Base-by-base conservation (phyloP, 2,888 invertebrate genomes). In the Silvanus unidentatus region DNA sequence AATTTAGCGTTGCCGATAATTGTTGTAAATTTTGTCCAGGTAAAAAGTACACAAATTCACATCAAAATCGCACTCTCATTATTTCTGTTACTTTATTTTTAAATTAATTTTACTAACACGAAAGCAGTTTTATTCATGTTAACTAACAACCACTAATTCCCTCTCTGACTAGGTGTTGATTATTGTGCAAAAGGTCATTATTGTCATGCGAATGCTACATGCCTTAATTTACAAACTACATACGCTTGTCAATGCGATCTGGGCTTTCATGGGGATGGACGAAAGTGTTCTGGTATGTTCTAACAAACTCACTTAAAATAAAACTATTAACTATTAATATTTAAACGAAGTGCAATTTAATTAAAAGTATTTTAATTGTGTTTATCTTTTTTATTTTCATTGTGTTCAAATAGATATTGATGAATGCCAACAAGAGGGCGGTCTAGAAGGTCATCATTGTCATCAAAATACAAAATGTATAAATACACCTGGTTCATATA, bases 1-100 rank as follows among this genome's bases (percentile, higher is more conserved):
- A 88, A 73, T 84, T 91, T 70, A 82, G 82, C 59, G 86, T 88
- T 49, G 84, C 86, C 40, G 90, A 86, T 47, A 86, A 89, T 71
- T 93, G 92, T 75, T 93, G 93, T 77, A 88, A 88, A 70, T 87
- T 88, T 68, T 93, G 93, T 72, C 86, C 86, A 75, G 91, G 91
- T 88, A 72, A 54, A 22, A 22, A n/a, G n/a, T n/a, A n/a, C n/a
- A n/a, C n/a, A n/a, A n/a, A n/a, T n/a, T n/a, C n/a, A n/a, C n/a
- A n/a, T n/a, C n/a, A n/a, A n/a, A n/a, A n/a, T n/a, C n/a, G n/a
- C n/a, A n/a, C n/a, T n/a, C 42, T 27, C 1, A 12, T 34, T 2
- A 12, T 12, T n/a, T n/a, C n/a, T n/a, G n/a, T n/a, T n/a, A n/a
- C n/a, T n/a, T n/a, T n/a, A n/a, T n/a, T n/a, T n/a, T n/a, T n/a